Evolutionary conservation across 2,113 vertebrate species (phyloP).

Genomic region (Cariama cristata): DNA sequence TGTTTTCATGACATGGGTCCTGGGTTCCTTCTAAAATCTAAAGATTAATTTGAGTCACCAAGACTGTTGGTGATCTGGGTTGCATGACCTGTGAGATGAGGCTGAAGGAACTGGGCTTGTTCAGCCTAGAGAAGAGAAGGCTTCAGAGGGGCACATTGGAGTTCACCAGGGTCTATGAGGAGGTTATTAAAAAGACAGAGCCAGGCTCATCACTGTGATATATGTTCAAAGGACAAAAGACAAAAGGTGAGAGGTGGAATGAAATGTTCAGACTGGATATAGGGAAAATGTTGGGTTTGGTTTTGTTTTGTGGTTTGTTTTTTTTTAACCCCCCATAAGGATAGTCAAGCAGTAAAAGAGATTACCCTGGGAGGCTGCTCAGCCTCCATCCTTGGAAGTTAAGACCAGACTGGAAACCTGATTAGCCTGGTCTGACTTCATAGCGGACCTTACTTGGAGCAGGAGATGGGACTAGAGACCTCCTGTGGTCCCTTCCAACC

Average conservation of each 20-base stretch:
- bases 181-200: neutral
- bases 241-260: neutral
- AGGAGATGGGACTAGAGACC: neutral
- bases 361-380: neutral
- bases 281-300: neutral
- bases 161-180: neutral
- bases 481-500: neutral
- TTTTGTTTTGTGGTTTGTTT: neutral
- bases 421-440: neutral
- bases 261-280: neutral
- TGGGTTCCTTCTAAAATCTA: neutral
- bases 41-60: neutral
- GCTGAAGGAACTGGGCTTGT: neutral
- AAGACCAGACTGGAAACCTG: neutral
- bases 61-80: neutral
- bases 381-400: neutral
- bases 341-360: neutral
- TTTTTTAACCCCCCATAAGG: neutral
- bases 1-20: neutral
- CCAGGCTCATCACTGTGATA: no score
- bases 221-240: neutral
- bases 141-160: neutral
- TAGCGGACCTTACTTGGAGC: neutral
- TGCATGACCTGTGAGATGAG: neutral
- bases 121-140: neutral